These are phyloP conservation scores for Girardinichthys multiradiatus DNA, from an alignment of 2,113 vertebrate genomes.

Conservation along the genomic window DNA sequence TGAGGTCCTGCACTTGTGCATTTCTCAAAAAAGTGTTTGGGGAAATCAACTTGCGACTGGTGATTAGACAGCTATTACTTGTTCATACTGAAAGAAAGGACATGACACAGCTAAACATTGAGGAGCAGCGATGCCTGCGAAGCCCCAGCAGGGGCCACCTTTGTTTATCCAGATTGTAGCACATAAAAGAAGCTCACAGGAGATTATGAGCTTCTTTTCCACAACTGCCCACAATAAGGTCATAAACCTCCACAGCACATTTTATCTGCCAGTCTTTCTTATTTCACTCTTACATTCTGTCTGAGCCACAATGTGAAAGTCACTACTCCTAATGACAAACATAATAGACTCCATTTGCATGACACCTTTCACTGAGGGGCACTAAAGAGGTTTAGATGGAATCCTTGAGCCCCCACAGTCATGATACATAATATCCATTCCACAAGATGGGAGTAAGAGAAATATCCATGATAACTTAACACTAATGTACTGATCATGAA, in stretches of 20 bases:
- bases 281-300: constrained; percentile 39
- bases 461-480: constrained; percentile 39
- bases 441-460: constrained; percentile 36
- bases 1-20: background rate
- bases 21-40: constrained; percentile 49
- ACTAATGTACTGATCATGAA: constrained; percentile 49
- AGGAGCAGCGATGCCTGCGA: constrained; percentile 42
- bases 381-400: constrained; percentile 64
- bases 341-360: constrained; percentile 72
- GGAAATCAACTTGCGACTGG: constrained; percentile 64
- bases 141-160: constrained; percentile 50
- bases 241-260: constrained; percentile 60
- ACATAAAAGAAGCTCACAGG: constrained; percentile 57
- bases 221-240: constrained; percentile 63
- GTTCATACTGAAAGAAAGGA: constrained; percentile 44
- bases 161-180: constrained; percentile 62
- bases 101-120: constrained; percentile 9
- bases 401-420: constrained; percentile 44
- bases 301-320: constrained; percentile 39
- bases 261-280: constrained; percentile 48
- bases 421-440: constrained; percentile 54
- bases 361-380: constrained; percentile 65
- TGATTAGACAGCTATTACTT: constrained; percentile 65
- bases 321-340: constrained; percentile 47
- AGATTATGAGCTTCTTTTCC: constrained; percentile 48